Conservation (phyloP, 1,140 invertebrate genomes). For the Apolygus lucorum region DNA sequence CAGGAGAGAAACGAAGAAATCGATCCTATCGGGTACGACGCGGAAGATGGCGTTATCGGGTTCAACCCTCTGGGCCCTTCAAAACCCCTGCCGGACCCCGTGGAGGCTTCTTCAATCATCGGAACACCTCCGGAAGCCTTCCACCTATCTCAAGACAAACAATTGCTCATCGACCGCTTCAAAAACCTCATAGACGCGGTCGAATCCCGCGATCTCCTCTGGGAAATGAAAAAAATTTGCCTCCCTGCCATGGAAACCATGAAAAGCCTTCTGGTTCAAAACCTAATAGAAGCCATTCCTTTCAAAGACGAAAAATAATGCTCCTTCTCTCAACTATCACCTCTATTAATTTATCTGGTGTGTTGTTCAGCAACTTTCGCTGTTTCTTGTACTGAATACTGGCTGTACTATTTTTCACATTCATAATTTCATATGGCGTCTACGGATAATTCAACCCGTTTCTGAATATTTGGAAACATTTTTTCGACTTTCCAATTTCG, state of each 20-base stretch:
- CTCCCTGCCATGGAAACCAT: background rate
- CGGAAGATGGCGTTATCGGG: too few species aligned
- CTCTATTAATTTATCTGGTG: background rate
- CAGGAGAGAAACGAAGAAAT: background rate
- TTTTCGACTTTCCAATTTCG: background rate
- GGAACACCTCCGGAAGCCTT: background rate
- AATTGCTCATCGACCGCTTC: background rate
- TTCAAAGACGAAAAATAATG: background rate
- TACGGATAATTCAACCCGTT: background rate
- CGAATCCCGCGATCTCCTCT: background rate
- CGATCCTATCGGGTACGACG: background rate
- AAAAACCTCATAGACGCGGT: background rate
- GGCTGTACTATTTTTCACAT: background rate
- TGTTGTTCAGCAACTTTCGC: background rate
- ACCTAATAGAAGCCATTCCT: background rate
- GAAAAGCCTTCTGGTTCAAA: background rate
- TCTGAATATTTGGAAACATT: background rate
- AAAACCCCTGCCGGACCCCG: background rate
- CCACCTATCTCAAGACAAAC: background rate
- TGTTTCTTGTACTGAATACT: background rate
- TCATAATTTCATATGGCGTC: background rate
- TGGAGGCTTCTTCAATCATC: background rate
- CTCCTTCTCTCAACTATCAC: background rate
- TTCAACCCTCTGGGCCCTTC: background rate
- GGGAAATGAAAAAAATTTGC: slow-evolving; percentile 9